Evolutionary conservation across 37 sponge, comb jelly and placozoan species (phyloP).

Genomic region (Halisarca cf. caerulea): DNA sequence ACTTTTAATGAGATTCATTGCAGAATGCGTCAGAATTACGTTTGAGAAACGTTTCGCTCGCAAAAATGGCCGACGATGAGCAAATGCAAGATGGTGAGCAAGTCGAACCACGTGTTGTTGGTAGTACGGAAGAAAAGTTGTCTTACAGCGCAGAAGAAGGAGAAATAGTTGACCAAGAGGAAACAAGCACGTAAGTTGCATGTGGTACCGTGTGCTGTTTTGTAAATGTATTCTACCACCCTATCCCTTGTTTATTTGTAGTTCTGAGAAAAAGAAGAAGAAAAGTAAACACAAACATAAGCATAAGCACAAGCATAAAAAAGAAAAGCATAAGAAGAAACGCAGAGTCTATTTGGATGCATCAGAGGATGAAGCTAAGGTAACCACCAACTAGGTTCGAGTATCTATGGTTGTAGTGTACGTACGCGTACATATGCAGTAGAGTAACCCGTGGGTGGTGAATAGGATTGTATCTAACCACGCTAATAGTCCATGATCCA

Average conservation of each 20-base stretch:
- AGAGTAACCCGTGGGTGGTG: too few species aligned
- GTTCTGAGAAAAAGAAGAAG: slow-evolving; percentile 45
- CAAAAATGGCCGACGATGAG: slow-evolving; percentile 19
- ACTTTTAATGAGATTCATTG: background rate
- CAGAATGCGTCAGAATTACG: background rate
- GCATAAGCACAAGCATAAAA: slow-evolving; percentile 84
- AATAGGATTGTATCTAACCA: background rate
- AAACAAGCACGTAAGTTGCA: background rate
- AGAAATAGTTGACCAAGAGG: slow-evolving; percentile 12
- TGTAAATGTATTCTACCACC: background rate
- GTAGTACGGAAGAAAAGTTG: background rate
- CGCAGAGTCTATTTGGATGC: slow-evolving; percentile 29
- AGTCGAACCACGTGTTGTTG: too few species aligned
- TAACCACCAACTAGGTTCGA: too few species aligned
- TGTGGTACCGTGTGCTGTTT: background rate
- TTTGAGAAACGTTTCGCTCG: background rate
- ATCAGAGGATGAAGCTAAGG: slow-evolving; percentile 14
- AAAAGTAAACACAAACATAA: slow-evolving; percentile 73
- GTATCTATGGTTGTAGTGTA: too few species aligned
- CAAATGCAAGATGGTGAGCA: too few species aligned
- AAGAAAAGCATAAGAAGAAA: slow-evolving; percentile 76
- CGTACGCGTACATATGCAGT: too few species aligned
- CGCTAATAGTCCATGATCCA: too few species aligned
- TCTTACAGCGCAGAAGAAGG: slow-evolving; percentile 20
- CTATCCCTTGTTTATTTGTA: background rate